Conservation (phyloP, 53 echinoderm and acorn worm genomes). For the Paracentrotus lividus region DNA sequence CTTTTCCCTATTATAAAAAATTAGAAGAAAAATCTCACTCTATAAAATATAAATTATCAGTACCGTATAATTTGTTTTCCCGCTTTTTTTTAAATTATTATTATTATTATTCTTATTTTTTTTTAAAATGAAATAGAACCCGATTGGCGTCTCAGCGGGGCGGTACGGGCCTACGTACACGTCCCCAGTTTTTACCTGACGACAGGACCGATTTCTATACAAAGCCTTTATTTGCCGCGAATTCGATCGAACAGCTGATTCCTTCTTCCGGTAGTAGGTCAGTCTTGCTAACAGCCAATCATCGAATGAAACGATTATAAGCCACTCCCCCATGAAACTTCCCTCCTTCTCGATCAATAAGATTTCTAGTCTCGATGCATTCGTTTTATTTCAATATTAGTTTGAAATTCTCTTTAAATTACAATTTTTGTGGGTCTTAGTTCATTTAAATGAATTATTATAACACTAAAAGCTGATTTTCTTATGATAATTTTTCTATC, state of each 20-base stretch:
- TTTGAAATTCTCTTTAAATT: not conserved
- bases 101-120: no score
- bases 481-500: not conserved
- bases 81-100: no score
- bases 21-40: no score
- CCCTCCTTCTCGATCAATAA: slow-evolving; percentile 27
- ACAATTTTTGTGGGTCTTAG: not conserved
- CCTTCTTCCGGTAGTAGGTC: slow-evolving; percentile 46
- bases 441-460: not conserved
- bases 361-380: slow-evolving; percentile 12
- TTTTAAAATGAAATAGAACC: no score
- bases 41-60: no score
- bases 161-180: not conserved
- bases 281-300: slow-evolving; percentile 35
- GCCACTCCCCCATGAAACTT: slow-evolving; percentile 46
- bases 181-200: not conserved
- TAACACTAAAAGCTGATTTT: no score
- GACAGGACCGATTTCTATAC: slow-evolving; percentile 26
- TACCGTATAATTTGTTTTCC: slow-evolving; percentile 45
- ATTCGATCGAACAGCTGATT: slow-evolving; percentile 62
- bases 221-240: slow-evolving; percentile 62
- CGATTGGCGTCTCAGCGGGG: not conserved
- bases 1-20: no score
- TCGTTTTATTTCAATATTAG: not conserved
- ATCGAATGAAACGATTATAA: not conserved